Percentiles rank a stretch among this genome's conserved stretches.
Conservation (phyloP, 2,113 vertebrate genomes). For the Muntiacus muntjak region DNA sequence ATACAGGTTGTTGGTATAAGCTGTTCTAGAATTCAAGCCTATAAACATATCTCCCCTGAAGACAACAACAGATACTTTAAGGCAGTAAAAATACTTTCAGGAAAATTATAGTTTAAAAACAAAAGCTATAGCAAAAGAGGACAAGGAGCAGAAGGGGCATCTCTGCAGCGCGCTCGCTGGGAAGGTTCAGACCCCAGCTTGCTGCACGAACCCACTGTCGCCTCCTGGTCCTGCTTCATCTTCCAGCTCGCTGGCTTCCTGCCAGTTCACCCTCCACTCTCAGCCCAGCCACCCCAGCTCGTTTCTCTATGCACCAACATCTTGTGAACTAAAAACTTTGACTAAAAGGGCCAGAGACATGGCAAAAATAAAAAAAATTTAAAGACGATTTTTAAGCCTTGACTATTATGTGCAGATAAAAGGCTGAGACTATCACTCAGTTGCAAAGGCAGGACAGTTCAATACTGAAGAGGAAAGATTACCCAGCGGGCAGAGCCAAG, state of each 20-base stretch:
- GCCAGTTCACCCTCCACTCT: neutral
- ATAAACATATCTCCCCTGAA: neutral
- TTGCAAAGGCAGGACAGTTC: neutral
- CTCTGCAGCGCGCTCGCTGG: neutral
- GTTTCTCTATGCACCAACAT: neutral
- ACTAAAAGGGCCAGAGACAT: neutral
- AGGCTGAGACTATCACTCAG: neutral
- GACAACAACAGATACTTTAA: neutral
- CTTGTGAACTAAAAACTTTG: neutral
- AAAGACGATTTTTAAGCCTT: neutral
- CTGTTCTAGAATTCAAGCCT: neutral
- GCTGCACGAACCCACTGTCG: rapidly evolving
- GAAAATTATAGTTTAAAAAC: neutral
- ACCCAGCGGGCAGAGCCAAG: neutral
- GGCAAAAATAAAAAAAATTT: neutral
- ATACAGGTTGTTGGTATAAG: neutral
- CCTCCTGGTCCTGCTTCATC: neutral
- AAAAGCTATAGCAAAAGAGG: neutral
- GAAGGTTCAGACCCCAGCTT: neutral
- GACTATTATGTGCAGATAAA: neutral
- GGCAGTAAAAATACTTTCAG: neutral
- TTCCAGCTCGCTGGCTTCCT: neutral
- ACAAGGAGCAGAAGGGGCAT: neutral
- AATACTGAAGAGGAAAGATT: neutral
- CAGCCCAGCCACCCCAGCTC: neutral